Evolutionary conservation across 2,113 vertebrate genomes (phyloP).

Genomic region (Callaeas wilsoni): DNA sequence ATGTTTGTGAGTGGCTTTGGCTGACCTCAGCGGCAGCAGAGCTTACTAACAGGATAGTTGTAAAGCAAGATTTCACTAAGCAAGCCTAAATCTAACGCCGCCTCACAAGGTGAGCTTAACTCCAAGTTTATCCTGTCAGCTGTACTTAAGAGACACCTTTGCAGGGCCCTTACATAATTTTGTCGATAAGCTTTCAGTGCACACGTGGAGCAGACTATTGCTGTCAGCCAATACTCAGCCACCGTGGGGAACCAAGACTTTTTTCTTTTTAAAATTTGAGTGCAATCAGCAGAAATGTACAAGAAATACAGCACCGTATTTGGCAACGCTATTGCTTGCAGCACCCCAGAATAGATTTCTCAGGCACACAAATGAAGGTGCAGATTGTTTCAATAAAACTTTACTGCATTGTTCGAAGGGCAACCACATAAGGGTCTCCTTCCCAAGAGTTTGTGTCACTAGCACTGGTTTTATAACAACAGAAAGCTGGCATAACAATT

Average conservation of each 20-base stretch:
- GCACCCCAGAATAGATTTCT: background rate
- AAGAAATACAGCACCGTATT: background rate
- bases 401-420: background rate
- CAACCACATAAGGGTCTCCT: background rate
- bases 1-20: background rate
- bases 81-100: background rate
- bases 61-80: background rate
- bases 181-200: background rate
- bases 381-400: background rate
- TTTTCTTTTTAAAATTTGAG: background rate
- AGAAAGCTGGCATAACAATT: background rate
- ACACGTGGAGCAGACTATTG: fast-evolving
- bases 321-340: background rate
- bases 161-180: background rate
- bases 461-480: background rate
- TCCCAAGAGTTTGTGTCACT: background rate
- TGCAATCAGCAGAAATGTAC: background rate
- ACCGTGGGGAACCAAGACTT: background rate
- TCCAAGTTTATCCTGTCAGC: background rate
- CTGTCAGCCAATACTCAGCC: background rate
- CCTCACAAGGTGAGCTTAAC: background rate
- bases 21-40: background rate
- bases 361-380: background rate
- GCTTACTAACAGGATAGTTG: background rate
- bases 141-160: background rate